Evolutionary conservation across 1,140 invertebrate genomes (phyloP).

Genomic region (Drosophila funebris): DNA sequence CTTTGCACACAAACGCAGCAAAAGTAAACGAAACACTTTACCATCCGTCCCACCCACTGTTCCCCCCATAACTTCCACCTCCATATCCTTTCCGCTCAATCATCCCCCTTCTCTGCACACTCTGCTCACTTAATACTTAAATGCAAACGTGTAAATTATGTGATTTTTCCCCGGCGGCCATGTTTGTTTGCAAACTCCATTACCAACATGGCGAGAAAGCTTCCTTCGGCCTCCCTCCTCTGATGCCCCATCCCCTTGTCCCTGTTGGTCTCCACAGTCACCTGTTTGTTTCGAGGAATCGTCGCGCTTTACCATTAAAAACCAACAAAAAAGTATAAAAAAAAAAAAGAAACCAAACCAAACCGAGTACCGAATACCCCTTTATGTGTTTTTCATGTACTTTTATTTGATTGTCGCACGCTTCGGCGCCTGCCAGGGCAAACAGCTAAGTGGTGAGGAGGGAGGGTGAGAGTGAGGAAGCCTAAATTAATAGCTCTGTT

Average conservation of each 20-base stretch:
- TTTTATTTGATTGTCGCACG: conserved; percentile 82
- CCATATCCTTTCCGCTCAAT: not conserved
- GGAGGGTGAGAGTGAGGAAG: not conserved
- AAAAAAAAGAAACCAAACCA: conserved; percentile 27
- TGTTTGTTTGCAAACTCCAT: conserved; percentile 82
- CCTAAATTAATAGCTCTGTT: conserved; percentile 62
- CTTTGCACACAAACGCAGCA: conserved; percentile 64
- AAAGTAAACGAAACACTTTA: conserved; percentile 80
- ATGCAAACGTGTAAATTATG: conserved; percentile 82
- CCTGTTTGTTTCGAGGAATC: conserved; percentile 78
- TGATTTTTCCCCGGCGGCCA: conserved; percentile 81
- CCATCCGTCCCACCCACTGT: conserved; percentile 5
- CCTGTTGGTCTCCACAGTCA: conserved; percentile 7
- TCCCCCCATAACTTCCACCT: not conserved
- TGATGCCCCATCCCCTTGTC: not conserved
- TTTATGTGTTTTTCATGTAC: conserved; percentile 81
- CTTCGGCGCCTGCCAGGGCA: conserved; percentile 53
- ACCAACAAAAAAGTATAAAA: conserved; percentile 9
- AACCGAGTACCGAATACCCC: conserved; percentile 51
- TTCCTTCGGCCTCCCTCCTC: conserved; percentile 15
- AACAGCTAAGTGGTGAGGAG: not conserved
- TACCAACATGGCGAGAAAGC: conserved; percentile 77
- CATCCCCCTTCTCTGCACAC: not conserved
- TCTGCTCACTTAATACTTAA: conserved; percentile 78
- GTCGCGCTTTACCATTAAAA: conserved; percentile 77